phyloP scores from a whole-genome alignment of 2,797 vertebrate genomes.

The Esox lucius region DNA sequence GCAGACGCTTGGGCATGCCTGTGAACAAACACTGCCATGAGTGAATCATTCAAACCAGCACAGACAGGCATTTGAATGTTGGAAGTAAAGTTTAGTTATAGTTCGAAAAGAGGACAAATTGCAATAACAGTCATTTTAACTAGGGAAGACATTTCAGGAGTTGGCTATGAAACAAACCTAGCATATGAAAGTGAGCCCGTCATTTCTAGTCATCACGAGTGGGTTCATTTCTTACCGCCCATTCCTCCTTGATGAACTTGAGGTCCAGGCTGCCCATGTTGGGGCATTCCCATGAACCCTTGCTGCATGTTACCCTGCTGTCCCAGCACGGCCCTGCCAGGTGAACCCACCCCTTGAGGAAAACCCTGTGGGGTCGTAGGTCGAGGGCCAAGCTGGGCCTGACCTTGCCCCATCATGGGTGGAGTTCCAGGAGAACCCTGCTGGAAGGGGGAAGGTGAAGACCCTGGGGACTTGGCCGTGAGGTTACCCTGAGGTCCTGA shows the following conservation, averaged over 20 bases:
- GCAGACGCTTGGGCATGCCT: constrained; percentile 92
- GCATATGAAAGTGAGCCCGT: background rate
- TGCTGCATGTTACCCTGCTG: constrained; percentile 90
- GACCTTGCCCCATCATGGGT: constrained; percentile 85
- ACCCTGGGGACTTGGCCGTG: constrained; percentile 93
- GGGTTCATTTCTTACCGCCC: constrained; percentile 72
- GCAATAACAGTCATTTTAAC: background rate
- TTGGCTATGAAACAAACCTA: background rate
- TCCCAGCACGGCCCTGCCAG: constrained; percentile 85
- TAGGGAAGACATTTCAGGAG: background rate
- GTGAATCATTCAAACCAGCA: background rate
- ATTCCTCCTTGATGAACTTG: constrained; percentile 88
- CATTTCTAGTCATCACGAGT: background rate
- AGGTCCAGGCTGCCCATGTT: constrained; percentile 86
- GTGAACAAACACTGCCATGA: constrained; percentile 51
- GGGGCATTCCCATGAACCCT: constrained; percentile 95
- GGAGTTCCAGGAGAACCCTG: constrained; percentile 96
- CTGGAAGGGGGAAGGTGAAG: constrained; percentile 94
- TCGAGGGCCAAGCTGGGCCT: constrained; percentile 86
- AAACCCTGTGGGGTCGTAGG: constrained; percentile 91
- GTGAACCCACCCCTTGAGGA: constrained; percentile 91
- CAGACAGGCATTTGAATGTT: background rate
- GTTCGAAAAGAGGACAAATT: background rate
- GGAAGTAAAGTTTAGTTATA: background rate
- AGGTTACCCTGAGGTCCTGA: constrained; percentile 88